Base-by-base conservation (phyloP, 2,113 vertebrate genomes). In the Channa argus region DNA sequence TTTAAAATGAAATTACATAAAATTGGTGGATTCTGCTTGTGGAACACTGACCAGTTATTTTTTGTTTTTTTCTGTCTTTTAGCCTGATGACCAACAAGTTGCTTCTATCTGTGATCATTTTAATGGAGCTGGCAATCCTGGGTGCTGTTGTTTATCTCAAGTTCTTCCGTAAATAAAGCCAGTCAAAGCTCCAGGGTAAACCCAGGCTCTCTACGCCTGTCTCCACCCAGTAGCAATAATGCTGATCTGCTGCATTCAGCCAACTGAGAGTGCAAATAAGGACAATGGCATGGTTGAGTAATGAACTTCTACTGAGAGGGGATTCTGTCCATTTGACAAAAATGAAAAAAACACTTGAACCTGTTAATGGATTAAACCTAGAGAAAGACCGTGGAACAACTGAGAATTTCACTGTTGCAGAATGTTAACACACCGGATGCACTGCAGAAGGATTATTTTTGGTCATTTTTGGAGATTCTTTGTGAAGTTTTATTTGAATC, bases 21-120 rank as follows among this genome's bases (percentile, higher is more conserved):
- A 24, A 24, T 24, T 24, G 24, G 24, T 24, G 24, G 24, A 24
- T 24, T 24, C 24, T 24, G 24, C 24, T 24, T 24, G 24, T 24
- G 24, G 24, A 24, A 24, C 24, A 24, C 24, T 24, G 24, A 24
- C 24, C 24, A 24, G 24, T 24, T 24, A 2, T 2, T 4, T 41
- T 5, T 41, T 41, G 4, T 41, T 34, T 14, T 11, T 33, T 72
- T 39, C 45, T 71, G 3, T 68, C 24, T 78, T 91, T 8, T 64
- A 99, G 97, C 87, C 24, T 99, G 60, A 80, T 94, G 89, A 99
- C 98, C 0, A 99, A 99, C 87, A 99, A 99, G 89, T 86, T 99
- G 86, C 90, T 99, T 38, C 93, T 99, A 58, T 94, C 86, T 3
- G 82, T 98, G 36, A 94, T 99, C 90, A 99, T 99, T 88, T 41